Conservation (phyloP, 2,888 invertebrate genomes). For the Ennomos quercinarius region DNA sequence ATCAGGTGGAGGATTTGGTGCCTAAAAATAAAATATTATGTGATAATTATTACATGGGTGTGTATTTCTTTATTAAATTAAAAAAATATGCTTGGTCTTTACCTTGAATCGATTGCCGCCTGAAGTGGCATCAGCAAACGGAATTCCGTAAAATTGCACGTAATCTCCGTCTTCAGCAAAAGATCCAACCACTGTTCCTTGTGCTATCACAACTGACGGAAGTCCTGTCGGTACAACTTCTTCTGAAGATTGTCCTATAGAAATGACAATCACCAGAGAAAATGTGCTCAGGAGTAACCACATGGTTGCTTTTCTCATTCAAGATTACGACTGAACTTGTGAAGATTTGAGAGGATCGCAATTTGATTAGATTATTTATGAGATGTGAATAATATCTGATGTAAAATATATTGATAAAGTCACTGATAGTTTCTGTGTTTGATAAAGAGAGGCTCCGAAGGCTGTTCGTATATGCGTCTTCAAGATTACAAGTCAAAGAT, state of each 20-base stretch:
- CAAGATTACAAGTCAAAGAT: not conserved
- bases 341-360: slow-evolving; percentile 27
- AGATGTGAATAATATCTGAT: slow-evolving; percentile 14
- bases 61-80: slow-evolving; percentile 3
- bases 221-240: slow-evolving; percentile 28
- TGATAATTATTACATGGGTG: not conserved
- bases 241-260: slow-evolving; percentile 40
- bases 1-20: slow-evolving; percentile 65
- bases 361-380: slow-evolving; percentile 41
- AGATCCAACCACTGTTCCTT: slow-evolving; percentile 67
- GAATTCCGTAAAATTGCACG: slow-evolving; percentile 71
- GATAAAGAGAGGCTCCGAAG: slow-evolving; percentile 20
- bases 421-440: slow-evolving; percentile 19
- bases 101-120: slow-evolving; percentile 74
- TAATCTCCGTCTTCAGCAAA: slow-evolving; percentile 52
- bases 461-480: slow-evolving; percentile 1
- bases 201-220: slow-evolving; percentile 52
- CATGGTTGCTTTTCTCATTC: slow-evolving; percentile 51
- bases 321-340: slow-evolving; percentile 44
- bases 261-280: slow-evolving; percentile 41
- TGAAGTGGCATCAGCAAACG: slow-evolving; percentile 73
- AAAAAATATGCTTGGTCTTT: slow-evolving; percentile 21
- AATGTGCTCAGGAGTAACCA: slow-evolving; percentile 44
- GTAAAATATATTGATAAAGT: slow-evolving; percentile 18
- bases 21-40: slow-evolving; percentile 56